These are phyloP conservation scores for Cryptus viduatorius DNA, from an alignment of 2,888 invertebrate species.

Conservation along the genomic window DNA sequence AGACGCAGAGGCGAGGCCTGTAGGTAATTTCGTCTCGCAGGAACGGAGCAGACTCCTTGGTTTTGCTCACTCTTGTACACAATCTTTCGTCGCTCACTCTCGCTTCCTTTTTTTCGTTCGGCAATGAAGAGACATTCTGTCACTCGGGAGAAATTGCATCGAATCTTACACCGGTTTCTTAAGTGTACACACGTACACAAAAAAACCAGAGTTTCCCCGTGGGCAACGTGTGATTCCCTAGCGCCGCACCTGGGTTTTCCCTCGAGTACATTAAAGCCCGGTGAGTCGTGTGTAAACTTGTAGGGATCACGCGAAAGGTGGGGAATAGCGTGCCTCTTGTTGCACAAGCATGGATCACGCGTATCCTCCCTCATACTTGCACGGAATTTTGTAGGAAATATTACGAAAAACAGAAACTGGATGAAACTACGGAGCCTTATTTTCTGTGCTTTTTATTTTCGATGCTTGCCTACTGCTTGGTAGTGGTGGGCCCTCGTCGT, in stretches of 20 bases:
- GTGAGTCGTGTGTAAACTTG: conserved; percentile 37
- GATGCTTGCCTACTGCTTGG: too few species aligned
- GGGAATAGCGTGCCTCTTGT: conserved; percentile 36
- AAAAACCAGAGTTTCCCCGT: conserved; percentile 21
- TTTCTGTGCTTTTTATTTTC: too few species aligned
- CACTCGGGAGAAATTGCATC: conserved; percentile 47
- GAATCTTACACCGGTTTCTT: conserved; percentile 23
- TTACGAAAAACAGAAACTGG: neutral
- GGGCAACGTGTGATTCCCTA: neutral
- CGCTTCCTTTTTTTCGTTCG: neutral
- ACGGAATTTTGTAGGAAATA: conserved; percentile 10
- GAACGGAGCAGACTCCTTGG: conserved; percentile 39
- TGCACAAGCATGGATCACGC: neutral
- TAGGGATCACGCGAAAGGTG: conserved; percentile 61
- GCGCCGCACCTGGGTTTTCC: conserved; percentile 37
- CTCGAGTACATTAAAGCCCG: conserved; percentile 62
- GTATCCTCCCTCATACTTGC: conserved; percentile 16
- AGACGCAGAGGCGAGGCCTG: conserved; percentile 39
- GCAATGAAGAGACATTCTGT: conserved; percentile 23
- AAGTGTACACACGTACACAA: conserved; percentile 18
- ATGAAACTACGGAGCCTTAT: too few species aligned
- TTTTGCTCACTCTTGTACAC: conserved; percentile 40
- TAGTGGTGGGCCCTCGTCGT: too few species aligned
- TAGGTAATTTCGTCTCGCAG: conserved; percentile 54
- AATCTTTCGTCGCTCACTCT: conserved; percentile 14